Base-by-base conservation (phyloP, 2,888 invertebrate species). In the Hartigia nigra region DNA sequence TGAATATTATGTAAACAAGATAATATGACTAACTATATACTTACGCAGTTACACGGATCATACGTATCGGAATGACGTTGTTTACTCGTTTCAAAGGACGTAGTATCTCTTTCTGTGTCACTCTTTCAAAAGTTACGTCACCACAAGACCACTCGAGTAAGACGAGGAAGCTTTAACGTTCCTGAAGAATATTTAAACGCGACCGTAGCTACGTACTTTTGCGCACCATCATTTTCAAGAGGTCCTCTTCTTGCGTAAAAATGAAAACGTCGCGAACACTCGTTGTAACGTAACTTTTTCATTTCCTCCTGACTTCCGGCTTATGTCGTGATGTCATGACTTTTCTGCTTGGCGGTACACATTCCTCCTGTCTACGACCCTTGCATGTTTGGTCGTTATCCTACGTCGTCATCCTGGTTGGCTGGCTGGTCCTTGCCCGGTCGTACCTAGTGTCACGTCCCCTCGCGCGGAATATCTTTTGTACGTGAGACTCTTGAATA, bases 401-500 rank as follows among this genome's bases (percentile, higher is more conserved):
- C 32, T 72, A 34, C 32, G 39, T 12, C 36, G 70, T 31, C 31
- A 5, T 34, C 14, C 74, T 77, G 69, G 74, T 55, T 72, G 74
- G 77, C 55, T 35, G 74, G 23, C 14, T 4, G 39, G 39, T 55
- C 23, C 55, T 55, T 5, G 9, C 23, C 23, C 39, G 39, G 55
- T 5, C 23, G 55, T 9, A 55, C 55, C 55, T 23, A 23, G 23
- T 55, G 55, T 55, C 35, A 72, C 35, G 31, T 72, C 35, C 35
- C 72, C 23, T 32, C 72, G 14, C 72, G 72, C 77, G 77, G 90
- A 90, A 90, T 90, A 90, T 90, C 90, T 88, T 90, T 88, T 88
- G 87, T 90, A 90, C 90, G 89, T 88, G 90, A 89, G 87, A 82
- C 88, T 90, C 89, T 88, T 91, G 91, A 90, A 91, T 91, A 91